These are phyloP conservation scores for Balanococcus diminutus DNA, from an alignment of 2,888 invertebrate species.

Conservation along the genomic window DNA sequence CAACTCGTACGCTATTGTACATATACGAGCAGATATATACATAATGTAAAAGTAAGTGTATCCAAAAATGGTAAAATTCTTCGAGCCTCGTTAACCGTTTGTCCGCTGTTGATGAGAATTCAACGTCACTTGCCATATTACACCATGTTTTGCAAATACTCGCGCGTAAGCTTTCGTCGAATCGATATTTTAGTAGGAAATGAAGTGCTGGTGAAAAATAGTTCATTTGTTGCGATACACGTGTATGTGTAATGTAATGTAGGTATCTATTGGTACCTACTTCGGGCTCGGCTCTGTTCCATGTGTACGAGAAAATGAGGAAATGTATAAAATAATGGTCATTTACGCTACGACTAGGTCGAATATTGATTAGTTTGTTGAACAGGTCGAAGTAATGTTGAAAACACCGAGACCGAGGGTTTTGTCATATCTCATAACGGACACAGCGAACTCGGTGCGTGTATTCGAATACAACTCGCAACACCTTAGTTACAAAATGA, in stretches of 20 bases:
- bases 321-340: constrained; percentile 37
- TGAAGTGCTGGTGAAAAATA: not conserved
- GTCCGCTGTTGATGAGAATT: not conserved
- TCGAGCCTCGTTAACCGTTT: not conserved
- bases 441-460: not conserved
- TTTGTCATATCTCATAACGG: constrained; percentile 22
- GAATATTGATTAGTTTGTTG: constrained; percentile 39
- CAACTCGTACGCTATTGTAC: not conserved
- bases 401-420: not conserved
- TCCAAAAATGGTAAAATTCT: constrained; percentile 10
- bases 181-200: constrained; percentile 13
- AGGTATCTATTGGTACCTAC: not conserved
- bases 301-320: constrained; percentile 3
- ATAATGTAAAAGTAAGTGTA: not conserved
- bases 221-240: not conserved
- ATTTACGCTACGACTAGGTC: constrained; percentile 24
- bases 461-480: not conserved
- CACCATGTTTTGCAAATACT: constrained; percentile 15
- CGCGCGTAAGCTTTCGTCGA: not conserved
- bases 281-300: too few species aligned
- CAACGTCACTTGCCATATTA: not conserved
- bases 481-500: not conserved
- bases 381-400: constrained; percentile 31
- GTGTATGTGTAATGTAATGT: not conserved
- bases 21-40: not conserved